phyloP scores from a whole-genome alignment of 2,888 invertebrate genomes.

The Odontothrips loti region DNA sequence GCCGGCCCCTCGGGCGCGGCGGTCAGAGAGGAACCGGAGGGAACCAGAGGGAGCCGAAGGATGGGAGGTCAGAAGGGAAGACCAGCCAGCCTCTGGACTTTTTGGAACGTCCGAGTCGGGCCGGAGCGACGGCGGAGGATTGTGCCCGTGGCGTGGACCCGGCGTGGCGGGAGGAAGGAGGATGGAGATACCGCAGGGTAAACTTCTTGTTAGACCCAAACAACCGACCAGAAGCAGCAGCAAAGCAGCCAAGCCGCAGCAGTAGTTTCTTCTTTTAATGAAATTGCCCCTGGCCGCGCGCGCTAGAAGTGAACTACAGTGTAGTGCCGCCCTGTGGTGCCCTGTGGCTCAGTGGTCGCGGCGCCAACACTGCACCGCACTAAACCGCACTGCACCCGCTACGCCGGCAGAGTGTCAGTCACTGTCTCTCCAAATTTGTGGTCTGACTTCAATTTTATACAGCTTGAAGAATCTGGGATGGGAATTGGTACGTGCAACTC shows the following conservation, averaged over 20 bases:
- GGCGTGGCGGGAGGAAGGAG: not conserved
- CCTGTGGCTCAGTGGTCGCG: too few species aligned
- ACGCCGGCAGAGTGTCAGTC: too few species aligned
- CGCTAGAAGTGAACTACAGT: not conserved
- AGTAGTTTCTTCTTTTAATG: conserved; percentile 19
- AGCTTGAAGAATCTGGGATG: too few species aligned
- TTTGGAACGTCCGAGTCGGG: not conserved
- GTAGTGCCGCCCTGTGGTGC: not conserved
- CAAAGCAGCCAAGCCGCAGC: not conserved
- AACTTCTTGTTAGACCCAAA: conserved; percentile 13
- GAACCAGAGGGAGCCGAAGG: too few species aligned
- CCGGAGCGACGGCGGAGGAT: not conserved
- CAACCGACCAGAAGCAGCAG: not conserved
- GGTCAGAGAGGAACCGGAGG: too few species aligned
- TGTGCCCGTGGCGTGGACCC: not conserved
- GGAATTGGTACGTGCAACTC: too few species aligned
- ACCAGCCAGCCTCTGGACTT: not conserved
- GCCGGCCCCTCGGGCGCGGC: too few species aligned
- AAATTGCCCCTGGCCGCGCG: not conserved
- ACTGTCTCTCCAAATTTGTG: too few species aligned
- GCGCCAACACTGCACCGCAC: too few species aligned
- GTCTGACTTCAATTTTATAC: too few species aligned
- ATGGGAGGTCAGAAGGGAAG: not conserved
- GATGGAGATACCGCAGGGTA: not conserved
- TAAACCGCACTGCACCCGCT: too few species aligned